Base-by-base conservation (phyloP, 37 sponge, comb jelly and placozoan genomes). In the Halichondria panicea region DNA sequence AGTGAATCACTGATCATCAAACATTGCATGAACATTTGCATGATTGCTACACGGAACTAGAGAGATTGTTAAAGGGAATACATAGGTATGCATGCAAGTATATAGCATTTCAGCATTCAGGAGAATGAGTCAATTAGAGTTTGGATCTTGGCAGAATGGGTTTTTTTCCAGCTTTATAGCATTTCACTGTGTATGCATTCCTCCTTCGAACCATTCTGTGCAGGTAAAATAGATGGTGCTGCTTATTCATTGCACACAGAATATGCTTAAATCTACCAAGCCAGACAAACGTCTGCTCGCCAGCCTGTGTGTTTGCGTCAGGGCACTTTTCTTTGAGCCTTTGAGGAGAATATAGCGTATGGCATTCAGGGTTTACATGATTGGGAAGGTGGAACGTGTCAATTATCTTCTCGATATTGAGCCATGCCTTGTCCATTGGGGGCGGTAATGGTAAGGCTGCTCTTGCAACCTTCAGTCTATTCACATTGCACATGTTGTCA, bases 111-210 rank as follows among this genome's bases (percentile, higher is more conserved):
- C n/a, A n/a, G n/a, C n/a, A n/a, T n/a, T n/a, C n/a, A n/a, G n/a
- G n/a, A n/a, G n/a, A n/a, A n/a, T n/a, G n/a, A n/a, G n/a, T n/a
- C n/a, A n/a, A n/a, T n/a, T n/a, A n/a, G n/a, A n/a, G n/a, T n/a
- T n/a, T n/a, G n/a, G n/a, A n/a, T n/a, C n/a, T 72, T 25, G 85
- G 85, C 18, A 84, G 42, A 21, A 84, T 32, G 42, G 85, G 85
- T 40, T 77, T 84, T 63, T 43, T 77, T 7, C 85, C 85, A 71
- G 70, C 19, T 28, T 46, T 40, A 36, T 84, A 67, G 42, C 85
- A 84, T 38, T 77, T 70, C 2, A 21, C 70, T 30, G 77, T 84
- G 43, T 76, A 77, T 22, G 7, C 12, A 61, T 84, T 84, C 25
- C 85, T 43, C 31, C 66, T n/a, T 13, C 38, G 15, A 1, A 84